These are phyloP conservation scores for Clarias laeviceps DNA, from an alignment of 2,797 vertebrate genomes.

Conservation along the genomic window DNA sequence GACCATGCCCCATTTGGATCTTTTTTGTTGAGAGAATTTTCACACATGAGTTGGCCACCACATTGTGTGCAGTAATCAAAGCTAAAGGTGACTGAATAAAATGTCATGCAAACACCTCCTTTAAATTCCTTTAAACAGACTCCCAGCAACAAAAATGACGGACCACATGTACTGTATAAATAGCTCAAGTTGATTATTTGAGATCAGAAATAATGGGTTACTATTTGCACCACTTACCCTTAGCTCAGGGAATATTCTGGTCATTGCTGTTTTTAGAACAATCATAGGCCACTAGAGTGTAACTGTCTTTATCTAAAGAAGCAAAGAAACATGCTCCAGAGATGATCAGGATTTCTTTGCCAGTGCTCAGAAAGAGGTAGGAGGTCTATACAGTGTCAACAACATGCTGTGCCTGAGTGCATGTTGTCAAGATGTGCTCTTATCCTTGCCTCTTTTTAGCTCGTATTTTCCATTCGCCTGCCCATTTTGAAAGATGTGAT, in stretches of 20 bases:
- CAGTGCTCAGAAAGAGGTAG: neutral
- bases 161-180: neutral
- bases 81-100: no score
- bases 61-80: no score
- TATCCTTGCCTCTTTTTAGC: neutral
- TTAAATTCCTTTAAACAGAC: conserved; percentile 20
- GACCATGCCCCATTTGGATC: no score
- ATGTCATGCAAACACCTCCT: neutral
- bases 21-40: no score
- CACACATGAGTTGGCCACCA: no score
- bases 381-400: neutral
- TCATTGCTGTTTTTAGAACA: conserved; percentile 15
- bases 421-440: conserved; percentile 1
- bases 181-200: conserved; percentile 33
- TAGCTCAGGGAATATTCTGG: neutral
- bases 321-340: neutral
- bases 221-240: neutral
- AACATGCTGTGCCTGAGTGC: conserved; percentile 8
- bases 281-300: neutral
- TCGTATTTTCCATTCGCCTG: neutral
- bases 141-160: conserved; percentile 22
- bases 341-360: conserved; percentile 9
- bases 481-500: conserved; percentile 5
- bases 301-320: neutral
- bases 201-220: conserved; percentile 29